Percentiles rank a stretch among this genome's conserved stretches.
Conservation (phyloP, 2,888 invertebrate genomes). For the Calliscelio sp. region DNA sequence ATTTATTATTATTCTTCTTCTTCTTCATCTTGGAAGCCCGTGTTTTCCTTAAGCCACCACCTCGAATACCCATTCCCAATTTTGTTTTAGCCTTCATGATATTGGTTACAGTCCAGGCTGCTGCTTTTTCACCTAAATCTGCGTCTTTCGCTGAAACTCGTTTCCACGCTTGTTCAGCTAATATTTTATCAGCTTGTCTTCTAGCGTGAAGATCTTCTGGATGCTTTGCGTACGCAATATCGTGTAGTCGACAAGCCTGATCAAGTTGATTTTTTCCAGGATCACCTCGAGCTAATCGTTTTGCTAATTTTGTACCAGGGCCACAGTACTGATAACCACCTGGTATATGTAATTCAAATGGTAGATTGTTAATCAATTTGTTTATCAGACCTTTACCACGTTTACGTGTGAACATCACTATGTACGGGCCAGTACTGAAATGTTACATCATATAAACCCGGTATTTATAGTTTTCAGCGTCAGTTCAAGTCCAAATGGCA, state of each 20-base stretch:
- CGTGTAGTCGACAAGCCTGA: slow-evolving; percentile 74
- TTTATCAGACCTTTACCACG: slow-evolving; percentile 29
- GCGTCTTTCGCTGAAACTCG: slow-evolving; percentile 77
- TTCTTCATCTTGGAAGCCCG: too few relatives aligned
- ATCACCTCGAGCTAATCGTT: slow-evolving; percentile 75
- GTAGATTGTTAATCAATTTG: slow-evolving; percentile 57
- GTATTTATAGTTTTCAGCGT: not conserved
- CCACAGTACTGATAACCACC: slow-evolving; percentile 36
- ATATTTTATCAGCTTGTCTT: slow-evolving; percentile 81
- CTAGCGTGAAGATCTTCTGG: slow-evolving; percentile 69
- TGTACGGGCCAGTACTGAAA: too few relatives aligned
- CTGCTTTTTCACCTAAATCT: slow-evolving; percentile 47
- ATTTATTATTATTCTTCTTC: slow-evolving; percentile 2
- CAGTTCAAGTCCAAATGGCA: not conserved
- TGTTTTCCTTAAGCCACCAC: too few relatives aligned
- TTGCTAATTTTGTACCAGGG: slow-evolving; percentile 23
- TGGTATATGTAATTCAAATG: slow-evolving; percentile 71
- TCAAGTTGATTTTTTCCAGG: slow-evolving; percentile 76
- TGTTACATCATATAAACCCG: not conserved
- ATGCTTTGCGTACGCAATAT: slow-evolving; percentile 71
- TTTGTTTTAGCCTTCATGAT: slow-evolving; percentile 48
- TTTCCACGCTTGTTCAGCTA: slow-evolving; percentile 80
- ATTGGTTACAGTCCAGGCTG: slow-evolving; percentile 35
- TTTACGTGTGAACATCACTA: not conserved
- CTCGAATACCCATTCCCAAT: slow-evolving; percentile 41